Base-by-base conservation (phyloP, 2,113 vertebrate species). In the Dasypus novemcinctus region DNA sequence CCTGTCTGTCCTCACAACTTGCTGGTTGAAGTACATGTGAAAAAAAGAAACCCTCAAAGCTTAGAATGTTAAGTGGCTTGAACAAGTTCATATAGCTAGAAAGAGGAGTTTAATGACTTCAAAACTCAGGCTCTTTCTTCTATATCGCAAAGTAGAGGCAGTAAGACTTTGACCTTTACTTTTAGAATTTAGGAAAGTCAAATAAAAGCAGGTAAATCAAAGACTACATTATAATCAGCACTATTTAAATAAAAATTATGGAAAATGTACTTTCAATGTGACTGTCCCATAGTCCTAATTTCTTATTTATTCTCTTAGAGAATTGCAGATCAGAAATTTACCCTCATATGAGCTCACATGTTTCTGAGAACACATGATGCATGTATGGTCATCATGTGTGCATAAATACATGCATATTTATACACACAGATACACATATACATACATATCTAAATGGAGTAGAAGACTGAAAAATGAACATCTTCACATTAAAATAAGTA, bases 401-500 rank as follows among this genome's bases (percentile, higher is more conserved):
- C 61, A 87, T 71, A 57, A 43, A 25, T 10, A 59, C 36, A 68
- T 46, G 9, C 38, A 57, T 33, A 38, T 63, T 49, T 49, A 49
- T 49, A 49, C 46, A 88, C 14, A 59, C 41, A 76, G 38, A 38
- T 84, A 25, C 49, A 57, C 7, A 20, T 20, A 33, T 33, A 64
- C 41, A 72, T 68, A 12, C 52, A 11, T 72, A 43, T 86, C 8
- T 72, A 38, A 23, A 74, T 25, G 36, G 20, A 43, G 14, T n/a
- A 61, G 14, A 20, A 84, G 57, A 86, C 41, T 66, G 11, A 80
- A 95, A 95, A 91, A 88, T 78, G 15, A 93, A 66, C 46, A 91
- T 41, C 18, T 91, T 97, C 41, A 81, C 61, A 49, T 85, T 80
- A 76, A 90, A 91, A 68, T 81, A 92, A 87, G 36, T 92, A 89